Base-by-base conservation (phyloP, 2,888 invertebrate species). In the Microctonus aethiopoides region DNA sequence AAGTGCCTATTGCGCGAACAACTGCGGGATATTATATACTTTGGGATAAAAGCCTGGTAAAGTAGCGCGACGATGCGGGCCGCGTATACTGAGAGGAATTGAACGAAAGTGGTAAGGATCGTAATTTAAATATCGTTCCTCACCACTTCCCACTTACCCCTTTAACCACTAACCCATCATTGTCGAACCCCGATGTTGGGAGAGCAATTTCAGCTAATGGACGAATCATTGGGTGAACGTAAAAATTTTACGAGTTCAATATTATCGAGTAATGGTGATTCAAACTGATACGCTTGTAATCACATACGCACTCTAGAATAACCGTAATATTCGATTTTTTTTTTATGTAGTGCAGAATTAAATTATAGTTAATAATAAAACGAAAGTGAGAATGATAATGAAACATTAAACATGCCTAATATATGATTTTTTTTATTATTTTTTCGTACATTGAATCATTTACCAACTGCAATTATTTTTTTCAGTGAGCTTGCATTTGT, bases 161-260 rank as follows among this genome's bases (percentile, higher is more conserved):
- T 22, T 34, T 13, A 39, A 72, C 46, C 46, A 46, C 32, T 36
- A 70, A 65, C 39, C 36, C 36, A 57, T 52, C 51, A 52, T 54
- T 22, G 36, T 59, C 66, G 34, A 56, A 46, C 46, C 16, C 20
- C 46, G 7, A 16, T 20, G 46, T 41, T 51, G 70, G 74, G 74
- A 67, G 70, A 62, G 74, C 73, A 78, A 78, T 78, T 76, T 74
- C 61, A 54, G 62, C 70, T 74, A 77, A 78, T 74, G 73, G 72
- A 64, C 59, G 32, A 62, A 56, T 68, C 68, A 71, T 63, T 57
- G 68, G 65, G 65, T n/a, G 59, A 46, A 67, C 72, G 64, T 76
- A 74, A 77, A 77, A 78, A 70, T 77, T 78, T 78, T 73, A 77
- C 72, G 75, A 75, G 72, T 71, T 72, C 66, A 67, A 72, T 70